Percentiles rank a stretch among this genome's conserved stretches.
Evolutionary conservation across 2,113 vertebrate genomes (phyloP).

Genomic region (Menidia beryllina): DNA sequence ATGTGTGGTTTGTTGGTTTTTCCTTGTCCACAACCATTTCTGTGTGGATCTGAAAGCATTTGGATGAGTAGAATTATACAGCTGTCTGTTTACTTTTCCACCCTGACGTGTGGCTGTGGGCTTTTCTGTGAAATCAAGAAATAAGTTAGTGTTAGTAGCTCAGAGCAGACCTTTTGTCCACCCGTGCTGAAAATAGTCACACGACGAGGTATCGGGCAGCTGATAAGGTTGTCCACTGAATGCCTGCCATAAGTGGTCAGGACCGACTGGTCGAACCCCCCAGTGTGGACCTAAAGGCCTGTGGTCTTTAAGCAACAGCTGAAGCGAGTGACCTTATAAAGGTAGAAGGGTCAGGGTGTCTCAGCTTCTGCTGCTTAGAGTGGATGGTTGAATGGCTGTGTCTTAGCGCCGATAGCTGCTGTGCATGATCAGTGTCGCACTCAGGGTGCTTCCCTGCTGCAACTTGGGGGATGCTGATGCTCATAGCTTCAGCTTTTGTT

Average conservation of each 20-base stretch:
- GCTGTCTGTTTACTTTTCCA: background rate
- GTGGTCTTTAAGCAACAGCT: background rate
- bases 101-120: background rate
- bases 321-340: too few species aligned
- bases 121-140: too few species aligned
- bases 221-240: background rate
- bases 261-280: background rate
- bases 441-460: background rate
- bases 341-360: too few species aligned
- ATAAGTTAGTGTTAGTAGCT: background rate
- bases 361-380: too few species aligned
- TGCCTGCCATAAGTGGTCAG: background rate
- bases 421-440: background rate
- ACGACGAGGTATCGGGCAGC: background rate
- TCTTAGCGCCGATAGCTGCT: background rate
- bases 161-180: background rate
- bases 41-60: background rate
- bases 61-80: background rate
- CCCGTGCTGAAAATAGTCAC: background rate
- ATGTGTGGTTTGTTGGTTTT: too few species aligned
- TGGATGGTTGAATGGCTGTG: too few species aligned
- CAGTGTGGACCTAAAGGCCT: background rate
- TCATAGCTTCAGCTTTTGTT: slow-evolving; percentile 37
- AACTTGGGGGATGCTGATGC: slow-evolving; percentile 6
- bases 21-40: too few species aligned